Conservation (phyloP, 23 tunicate species). For the Oikopleura albicans region DNA sequence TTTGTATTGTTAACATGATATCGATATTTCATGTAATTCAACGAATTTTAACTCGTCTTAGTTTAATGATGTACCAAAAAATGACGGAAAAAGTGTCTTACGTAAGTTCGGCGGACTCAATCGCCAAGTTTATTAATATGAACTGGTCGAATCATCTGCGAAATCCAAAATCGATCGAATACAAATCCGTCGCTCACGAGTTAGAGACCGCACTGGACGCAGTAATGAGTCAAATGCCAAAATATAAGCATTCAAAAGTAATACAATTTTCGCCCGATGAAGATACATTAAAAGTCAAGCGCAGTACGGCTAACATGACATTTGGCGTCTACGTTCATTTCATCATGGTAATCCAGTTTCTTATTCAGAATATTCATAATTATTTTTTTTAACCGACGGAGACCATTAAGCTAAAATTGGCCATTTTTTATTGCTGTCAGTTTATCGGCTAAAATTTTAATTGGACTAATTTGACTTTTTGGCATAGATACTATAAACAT, state of each 20-base stretch:
- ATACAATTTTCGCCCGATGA: background rate
- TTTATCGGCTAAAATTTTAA: no score
- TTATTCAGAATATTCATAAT: no score
- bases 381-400: no score
- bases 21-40: no score
- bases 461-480: no score
- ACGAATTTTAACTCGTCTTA: no score
- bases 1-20: no score
- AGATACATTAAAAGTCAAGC: background rate
- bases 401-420: no score
- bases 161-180: background rate
- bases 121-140: background rate
- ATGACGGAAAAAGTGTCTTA: background rate
- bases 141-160: background rate
- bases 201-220: background rate
- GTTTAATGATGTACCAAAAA: conserved; percentile 8
- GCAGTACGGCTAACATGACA: background rate
- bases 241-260: background rate
- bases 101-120: background rate
- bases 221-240: background rate
- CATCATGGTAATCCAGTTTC: background rate
- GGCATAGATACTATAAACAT: no score
- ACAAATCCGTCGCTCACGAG: background rate
- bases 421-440: no score
- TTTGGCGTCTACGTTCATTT: background rate